Base-by-base conservation (phyloP, 1,140 invertebrate species). In the Eumeta japonica region DNA sequence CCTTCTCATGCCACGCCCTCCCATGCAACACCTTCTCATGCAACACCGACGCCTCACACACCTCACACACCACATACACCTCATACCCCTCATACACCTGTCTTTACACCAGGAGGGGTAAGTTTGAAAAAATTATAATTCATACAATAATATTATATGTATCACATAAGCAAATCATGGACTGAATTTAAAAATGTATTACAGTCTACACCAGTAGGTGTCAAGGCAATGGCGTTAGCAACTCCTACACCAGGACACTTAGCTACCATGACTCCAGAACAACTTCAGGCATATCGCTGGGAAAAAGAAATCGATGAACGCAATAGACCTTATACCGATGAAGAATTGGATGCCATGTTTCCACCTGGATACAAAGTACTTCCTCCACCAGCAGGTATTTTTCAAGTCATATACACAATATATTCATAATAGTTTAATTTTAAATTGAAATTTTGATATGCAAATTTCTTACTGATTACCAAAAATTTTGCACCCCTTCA, bases 251-350 rank as follows among this genome's bases (percentile, higher is more conserved):
- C 94, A 0, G 89, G 90, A 41, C 94, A 98, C 57, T 76, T 97
- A 30, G 87, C 95, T 45, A 89, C 92, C 1, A 99, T 99, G 96
- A 99, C 97, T 0, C 97, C 97, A 0, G 97, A 99, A 74, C 96
- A 99, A 71, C 74, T 99, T 42, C 96, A 98, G 66, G 94, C 94
- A 0, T 98, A 94, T 67, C 85, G 95, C n/a, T 98, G 94, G 94
- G 96, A 99, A 74, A 84, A 92, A 53, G 97, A 99, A 78, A 97
- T 99, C 39, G 97, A 99, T 59, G 95, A 98, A 61, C 78, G 97
- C 36, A 99, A 99, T 70, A 79, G 95, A 46, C 94, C 94, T 0
- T 83, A 98, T 34, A 87, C 90, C 0, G 97, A 99, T 70, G 97
- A 99, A 59, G 97, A 99, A 71, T 76, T 99, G 9, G 97, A 99